Conservation (phyloP, 2,888 invertebrate species). For the Amitus sp. region DNA sequence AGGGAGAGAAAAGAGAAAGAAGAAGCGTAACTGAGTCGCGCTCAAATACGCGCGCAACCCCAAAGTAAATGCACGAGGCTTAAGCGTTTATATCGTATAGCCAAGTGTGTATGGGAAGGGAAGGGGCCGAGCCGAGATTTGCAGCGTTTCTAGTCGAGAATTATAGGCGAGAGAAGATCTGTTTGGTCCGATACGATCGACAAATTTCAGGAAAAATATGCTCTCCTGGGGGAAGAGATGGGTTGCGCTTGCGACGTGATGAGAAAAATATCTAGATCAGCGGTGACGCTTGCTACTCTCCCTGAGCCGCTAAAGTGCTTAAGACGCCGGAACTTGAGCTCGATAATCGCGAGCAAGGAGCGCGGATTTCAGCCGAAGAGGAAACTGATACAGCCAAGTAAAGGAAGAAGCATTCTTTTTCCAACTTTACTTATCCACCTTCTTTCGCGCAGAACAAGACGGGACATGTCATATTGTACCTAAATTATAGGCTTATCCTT, state of each 20-base stretch:
- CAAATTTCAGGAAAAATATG: conserved; percentile 65
- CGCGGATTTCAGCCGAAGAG: conserved; percentile 3
- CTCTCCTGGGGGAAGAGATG: conserved; percentile 33
- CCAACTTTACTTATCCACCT: too few species aligned
- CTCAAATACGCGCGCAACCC: conserved; percentile 16
- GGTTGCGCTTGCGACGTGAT: conserved; percentile 44
- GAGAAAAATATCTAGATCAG: conserved; percentile 65
- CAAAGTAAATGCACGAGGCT: conserved; percentile 38
- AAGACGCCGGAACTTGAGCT: conserved; percentile 37
- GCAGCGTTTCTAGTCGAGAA: conserved; percentile 67
- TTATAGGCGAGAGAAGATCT: conserved; percentile 63
- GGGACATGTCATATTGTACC: too few species aligned
- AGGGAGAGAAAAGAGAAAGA: neutral
- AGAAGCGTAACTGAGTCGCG: conserved; percentile 28
- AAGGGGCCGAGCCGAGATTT: conserved; percentile 56
- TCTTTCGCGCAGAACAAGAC: too few species aligned
- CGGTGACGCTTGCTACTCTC: conserved; percentile 54
- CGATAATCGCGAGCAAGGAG: conserved; percentile 30
- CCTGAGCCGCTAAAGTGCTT: conserved; percentile 52
- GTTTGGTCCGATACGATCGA: conserved; percentile 57
- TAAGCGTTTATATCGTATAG: conserved; percentile 51
- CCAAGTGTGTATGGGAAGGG: too few species aligned
- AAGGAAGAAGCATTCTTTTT: conserved; percentile 8
- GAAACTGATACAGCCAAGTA: neutral
- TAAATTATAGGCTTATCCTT: too few species aligned